Evolutionary conservation across 1,140 invertebrate species (phyloP).

Genomic region (Hypsibius dujardini): DNA sequence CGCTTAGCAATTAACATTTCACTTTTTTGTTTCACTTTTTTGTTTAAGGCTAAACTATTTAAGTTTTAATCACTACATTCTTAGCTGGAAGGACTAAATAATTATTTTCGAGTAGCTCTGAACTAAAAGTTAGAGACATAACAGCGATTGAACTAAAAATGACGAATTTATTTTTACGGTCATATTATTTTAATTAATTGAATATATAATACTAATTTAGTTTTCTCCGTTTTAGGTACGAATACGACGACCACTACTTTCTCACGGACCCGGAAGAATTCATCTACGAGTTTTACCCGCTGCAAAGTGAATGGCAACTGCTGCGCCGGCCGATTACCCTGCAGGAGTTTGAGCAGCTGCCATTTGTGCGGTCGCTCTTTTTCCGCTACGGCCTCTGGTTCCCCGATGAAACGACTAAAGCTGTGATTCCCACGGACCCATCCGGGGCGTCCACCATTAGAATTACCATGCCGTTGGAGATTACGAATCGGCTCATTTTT

Average conservation of each 20-base stretch:
- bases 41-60: too few species aligned
- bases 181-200: too few species aligned
- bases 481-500: conserved; percentile 81
- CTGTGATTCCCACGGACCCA: conserved; percentile 43
- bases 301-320: conserved; percentile 89
- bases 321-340: conserved; percentile 77
- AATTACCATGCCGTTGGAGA: conserved; percentile 76
- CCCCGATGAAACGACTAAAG: conserved; percentile 37
- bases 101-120: too few species aligned
- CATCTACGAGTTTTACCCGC: conserved; percentile 95
- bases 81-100: too few species aligned
- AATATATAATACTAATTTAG: too few species aligned
- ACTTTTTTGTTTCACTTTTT: too few species aligned
- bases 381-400: conserved; percentile 94
- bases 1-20: too few species aligned
- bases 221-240: too few species aligned
- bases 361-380: conserved; percentile 92
- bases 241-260: conserved; percentile 99
- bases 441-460: conserved; percentile 72
- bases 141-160: too few species aligned
- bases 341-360: conserved; percentile 86
- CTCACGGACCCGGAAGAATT: conserved; percentile 94
- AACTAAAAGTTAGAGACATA: too few species aligned
- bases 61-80: too few species aligned
- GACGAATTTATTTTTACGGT: too few species aligned